phyloP scores from a whole-genome alignment of 2,888 invertebrate species.

The Ceramica pisi region DNA sequence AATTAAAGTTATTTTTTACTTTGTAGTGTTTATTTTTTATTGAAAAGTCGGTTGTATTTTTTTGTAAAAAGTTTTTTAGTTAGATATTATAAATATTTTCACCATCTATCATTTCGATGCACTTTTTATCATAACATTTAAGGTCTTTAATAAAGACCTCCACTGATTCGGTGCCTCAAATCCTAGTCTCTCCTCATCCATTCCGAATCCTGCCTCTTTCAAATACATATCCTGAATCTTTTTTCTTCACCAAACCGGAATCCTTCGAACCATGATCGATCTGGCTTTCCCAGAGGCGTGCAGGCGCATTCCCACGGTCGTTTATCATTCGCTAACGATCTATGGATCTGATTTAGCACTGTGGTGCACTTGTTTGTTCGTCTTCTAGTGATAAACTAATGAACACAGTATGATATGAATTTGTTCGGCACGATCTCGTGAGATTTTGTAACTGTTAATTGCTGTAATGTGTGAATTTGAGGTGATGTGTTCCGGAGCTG shows the following conservation, averaged over 20 bases:
- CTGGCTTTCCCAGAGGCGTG: constrained; percentile 65
- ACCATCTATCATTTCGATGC: background rate
- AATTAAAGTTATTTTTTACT: no score
- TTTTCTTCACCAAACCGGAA: constrained; percentile 60
- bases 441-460: constrained; percentile 49
- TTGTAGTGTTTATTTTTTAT: no score
- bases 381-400: constrained; percentile 62
- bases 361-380: constrained; percentile 66
- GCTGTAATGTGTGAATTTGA: constrained; percentile 8
- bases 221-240: constrained; percentile 45
- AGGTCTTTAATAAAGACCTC: background rate
- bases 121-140: background rate
- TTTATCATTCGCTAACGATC: constrained; percentile 74
- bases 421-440: constrained; percentile 42
- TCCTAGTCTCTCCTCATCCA: background rate
- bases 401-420: constrained; percentile 57
- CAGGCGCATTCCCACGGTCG: constrained; percentile 73
- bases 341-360: constrained; percentile 73
- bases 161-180: background rate
- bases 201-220: background rate
- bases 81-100: no score
- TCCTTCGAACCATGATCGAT: constrained; percentile 53
- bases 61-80: no score
- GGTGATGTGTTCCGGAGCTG: constrained; percentile 6
- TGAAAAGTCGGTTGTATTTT: no score